A percentile compares a stretch with the other conserved stretches of the same genome.
Conservation (phyloP, 1,140 invertebrate species). For the Stenopsyche tienmushanensis region DNA sequence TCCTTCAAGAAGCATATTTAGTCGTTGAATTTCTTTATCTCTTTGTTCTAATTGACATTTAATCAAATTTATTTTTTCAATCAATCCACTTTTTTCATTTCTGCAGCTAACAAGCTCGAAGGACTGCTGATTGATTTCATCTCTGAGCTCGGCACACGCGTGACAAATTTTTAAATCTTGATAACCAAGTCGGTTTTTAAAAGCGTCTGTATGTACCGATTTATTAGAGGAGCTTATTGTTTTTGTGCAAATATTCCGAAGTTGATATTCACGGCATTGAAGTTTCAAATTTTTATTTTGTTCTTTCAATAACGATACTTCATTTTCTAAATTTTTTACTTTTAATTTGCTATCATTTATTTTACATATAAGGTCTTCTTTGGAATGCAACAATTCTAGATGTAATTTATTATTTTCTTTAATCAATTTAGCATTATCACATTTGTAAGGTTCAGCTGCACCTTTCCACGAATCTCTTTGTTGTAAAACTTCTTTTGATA, state of each 20-base stretch:
- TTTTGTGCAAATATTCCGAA: conserved; percentile 51
- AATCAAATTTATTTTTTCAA: conserved; percentile 50
- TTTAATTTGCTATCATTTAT: conserved; percentile 47
- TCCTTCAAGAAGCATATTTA: conserved; percentile 64
- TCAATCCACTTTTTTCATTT: conserved; percentile 47
- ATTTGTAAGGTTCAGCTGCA: conserved; percentile 67
- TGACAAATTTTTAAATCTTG: neutral
- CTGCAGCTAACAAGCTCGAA: conserved; percentile 44
- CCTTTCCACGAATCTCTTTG: conserved; percentile 60
- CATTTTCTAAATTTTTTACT: conserved; percentile 48
- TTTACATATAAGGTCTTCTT: conserved; percentile 57
- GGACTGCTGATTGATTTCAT: conserved; percentile 7
- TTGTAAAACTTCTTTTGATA: conserved; percentile 64
- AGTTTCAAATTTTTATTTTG: conserved; percentile 50
- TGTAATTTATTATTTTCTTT: conserved; percentile 73
- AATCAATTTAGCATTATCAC: conserved; percentile 68
- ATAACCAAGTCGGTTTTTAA: neutral
- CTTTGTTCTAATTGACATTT: conserved; percentile 52
- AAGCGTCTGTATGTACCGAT: conserved; percentile 39
- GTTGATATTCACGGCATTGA: conserved; percentile 49
- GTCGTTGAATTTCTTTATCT: conserved; percentile 64
- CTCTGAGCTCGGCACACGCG: conserved; percentile 8
- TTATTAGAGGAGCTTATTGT: conserved; percentile 51
- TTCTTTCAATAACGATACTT: conserved; percentile 48
- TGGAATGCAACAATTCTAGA: conserved; percentile 63